A percentile compares a stretch with the other conserved stretches of the same genome.
phyloP scores from a whole-genome alignment of 2,113 vertebrate genomes.

The Beaufortia kweichowensis region DNA sequence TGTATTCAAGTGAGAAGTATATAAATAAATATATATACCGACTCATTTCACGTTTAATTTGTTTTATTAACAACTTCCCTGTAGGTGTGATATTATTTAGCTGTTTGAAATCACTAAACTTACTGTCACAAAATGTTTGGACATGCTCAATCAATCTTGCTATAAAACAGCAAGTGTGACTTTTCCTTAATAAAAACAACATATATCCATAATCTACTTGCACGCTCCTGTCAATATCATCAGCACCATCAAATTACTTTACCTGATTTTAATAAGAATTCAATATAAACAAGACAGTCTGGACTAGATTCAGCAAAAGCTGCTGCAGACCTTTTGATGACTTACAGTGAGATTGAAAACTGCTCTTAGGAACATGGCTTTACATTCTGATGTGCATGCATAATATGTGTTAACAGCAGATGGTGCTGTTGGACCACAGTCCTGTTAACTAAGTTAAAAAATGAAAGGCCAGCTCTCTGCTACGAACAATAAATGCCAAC shows the following conservation, averaged over 20 bases:
- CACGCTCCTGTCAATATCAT: constrained; percentile 1
- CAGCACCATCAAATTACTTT: constrained; percentile 1
- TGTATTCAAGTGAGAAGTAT: not conserved
- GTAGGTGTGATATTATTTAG: not conserved
- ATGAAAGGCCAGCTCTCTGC: constrained; percentile 63
- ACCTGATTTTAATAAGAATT: constrained; percentile 21
- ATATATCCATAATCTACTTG: not conserved
- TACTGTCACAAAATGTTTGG: constrained; percentile 9
- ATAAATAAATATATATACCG: not conserved
- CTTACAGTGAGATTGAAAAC: constrained; percentile 1
- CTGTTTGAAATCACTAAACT: not conserved
- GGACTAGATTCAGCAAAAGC: constrained; percentile 6
- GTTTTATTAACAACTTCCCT: not conserved
- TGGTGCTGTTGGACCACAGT: constrained; percentile 70
- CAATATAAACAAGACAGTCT: constrained; percentile 27
- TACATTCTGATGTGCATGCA: constrained; percentile 1
- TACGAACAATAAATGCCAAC: constrained; percentile 72
- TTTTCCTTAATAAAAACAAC: not conserved
- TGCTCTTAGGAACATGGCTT: not conserved
- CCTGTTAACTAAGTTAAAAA: not conserved
- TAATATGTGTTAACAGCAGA: constrained; percentile 59
- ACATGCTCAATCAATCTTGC: not conserved
- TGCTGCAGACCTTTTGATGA: constrained; percentile 3
- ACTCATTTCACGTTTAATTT: not conserved
- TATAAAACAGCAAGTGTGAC: not conserved